These are phyloP conservation scores for Eueides isabella DNA, from an alignment of 1,140 invertebrate genomes.

Conservation along the genomic window DNA sequence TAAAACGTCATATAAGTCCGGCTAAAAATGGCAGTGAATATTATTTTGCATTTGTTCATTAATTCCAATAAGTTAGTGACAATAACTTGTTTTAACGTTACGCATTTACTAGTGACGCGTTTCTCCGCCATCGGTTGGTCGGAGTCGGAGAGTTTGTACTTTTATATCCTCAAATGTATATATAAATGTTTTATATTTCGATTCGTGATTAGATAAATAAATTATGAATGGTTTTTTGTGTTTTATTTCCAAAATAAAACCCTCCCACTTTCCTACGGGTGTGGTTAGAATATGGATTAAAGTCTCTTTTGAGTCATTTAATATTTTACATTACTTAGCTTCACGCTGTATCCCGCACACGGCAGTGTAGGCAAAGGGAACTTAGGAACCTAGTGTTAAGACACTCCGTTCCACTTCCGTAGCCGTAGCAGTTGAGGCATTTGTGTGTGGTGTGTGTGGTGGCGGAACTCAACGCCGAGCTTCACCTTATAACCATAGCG, in stretches of 20 bases:
- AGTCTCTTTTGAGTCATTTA: too few species aligned
- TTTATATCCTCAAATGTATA: conserved; percentile 63
- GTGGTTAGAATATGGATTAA: too few species aligned
- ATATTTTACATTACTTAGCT: too few species aligned
- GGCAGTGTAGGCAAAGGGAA: too few species aligned
- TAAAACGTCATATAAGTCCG: neutral
- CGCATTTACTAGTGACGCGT: conserved; percentile 52
- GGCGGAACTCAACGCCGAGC: too few species aligned
- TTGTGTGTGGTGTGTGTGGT: too few species aligned
- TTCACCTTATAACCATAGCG: too few species aligned
- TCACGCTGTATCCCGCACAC: too few species aligned
- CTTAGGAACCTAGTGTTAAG: too few species aligned
- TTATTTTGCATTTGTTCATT: conserved; percentile 33
- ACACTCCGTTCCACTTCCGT: too few species aligned
- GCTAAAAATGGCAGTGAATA: neutral
- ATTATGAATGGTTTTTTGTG: conserved; percentile 63
- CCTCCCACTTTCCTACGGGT: too few species aligned
- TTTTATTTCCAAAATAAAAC: conserved; percentile 48
- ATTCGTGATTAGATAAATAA: conserved; percentile 65
- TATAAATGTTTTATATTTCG: conserved; percentile 68
- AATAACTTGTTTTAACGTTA: conserved; percentile 42
- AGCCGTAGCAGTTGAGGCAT: too few species aligned
- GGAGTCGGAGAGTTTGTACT: conserved; percentile 67
- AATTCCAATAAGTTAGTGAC: conserved; percentile 37
- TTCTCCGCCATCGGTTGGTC: conserved; percentile 10